Conservation (phyloP, 2,888 invertebrate species). For the Sympetrum striolatum region DNA sequence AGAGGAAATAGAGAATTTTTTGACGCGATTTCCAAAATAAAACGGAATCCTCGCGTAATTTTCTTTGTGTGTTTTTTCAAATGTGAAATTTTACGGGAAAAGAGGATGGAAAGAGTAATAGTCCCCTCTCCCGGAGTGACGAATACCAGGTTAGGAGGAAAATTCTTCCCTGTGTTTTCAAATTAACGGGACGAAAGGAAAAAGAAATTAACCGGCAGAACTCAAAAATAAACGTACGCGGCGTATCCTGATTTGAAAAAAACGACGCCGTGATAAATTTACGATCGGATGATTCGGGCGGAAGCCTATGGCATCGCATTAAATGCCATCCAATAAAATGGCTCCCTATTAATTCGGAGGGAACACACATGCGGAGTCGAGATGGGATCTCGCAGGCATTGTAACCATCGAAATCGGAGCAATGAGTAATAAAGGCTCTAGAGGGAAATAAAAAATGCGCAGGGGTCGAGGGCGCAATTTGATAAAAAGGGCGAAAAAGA, state of each 20-base stretch:
- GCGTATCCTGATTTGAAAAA: slow-evolving; percentile 2
- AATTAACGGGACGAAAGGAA: not conserved
- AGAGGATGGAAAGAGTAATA: not conserved
- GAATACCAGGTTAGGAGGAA: not conserved
- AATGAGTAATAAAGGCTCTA: slow-evolving; percentile 24
- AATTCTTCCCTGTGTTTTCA: not conserved
- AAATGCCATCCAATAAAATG: slow-evolving; percentile 26
- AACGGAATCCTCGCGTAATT: not conserved
- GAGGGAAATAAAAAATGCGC: slow-evolving; percentile 6
- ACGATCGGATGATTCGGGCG: slow-evolving; percentile 11
- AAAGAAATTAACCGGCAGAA: not conserved
- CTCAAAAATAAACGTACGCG: not conserved
- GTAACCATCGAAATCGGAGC: slow-evolving; percentile 14
- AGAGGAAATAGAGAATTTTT: not conserved
- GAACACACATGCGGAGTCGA: not conserved
- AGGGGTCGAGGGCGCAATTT: slow-evolving; percentile 10
- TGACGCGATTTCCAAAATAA: not conserved
- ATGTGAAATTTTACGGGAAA: not conserved
- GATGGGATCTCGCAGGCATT: slow-evolving; percentile 34
- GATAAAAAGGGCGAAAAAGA: not conserved
- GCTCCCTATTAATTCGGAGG: slow-evolving; percentile 15
- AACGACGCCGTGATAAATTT: slow-evolving; percentile 8
- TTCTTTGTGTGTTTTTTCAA: not conserved
- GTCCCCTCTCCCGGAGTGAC: not conserved
- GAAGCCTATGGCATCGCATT: slow-evolving; percentile 19